Percentiles rank a stretch among this genome's conserved stretches.
These are phyloP conservation scores for Gryllus longicercus DNA, from an alignment of 2,888 invertebrate genomes.

Conservation along the genomic window DNA sequence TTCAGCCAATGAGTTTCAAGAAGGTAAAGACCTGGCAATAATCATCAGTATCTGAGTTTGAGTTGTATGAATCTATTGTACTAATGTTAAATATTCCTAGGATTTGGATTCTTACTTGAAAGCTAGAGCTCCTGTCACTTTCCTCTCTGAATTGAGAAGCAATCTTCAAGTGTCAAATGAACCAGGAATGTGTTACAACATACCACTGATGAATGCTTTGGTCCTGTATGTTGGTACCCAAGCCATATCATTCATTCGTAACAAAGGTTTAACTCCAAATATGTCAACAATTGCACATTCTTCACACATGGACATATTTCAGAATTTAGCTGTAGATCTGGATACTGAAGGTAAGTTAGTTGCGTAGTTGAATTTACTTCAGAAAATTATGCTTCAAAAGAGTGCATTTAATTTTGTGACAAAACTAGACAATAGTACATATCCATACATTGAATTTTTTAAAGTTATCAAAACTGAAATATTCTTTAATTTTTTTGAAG, in stretches of 20 bases:
- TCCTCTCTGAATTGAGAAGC: constrained; percentile 86
- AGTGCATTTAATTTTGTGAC: too few species aligned
- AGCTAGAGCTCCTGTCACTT: constrained; percentile 90
- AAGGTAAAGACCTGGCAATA: constrained; percentile 51
- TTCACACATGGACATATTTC: constrained; percentile 99
- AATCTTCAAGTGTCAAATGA: constrained; percentile 68
- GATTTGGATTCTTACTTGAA: constrained; percentile 96
- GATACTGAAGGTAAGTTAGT: constrained; percentile 85
- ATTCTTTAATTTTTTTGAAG: too few species aligned
- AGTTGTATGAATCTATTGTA: too few species aligned
- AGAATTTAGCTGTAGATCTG: constrained; percentile 95
- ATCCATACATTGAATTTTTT: too few species aligned
- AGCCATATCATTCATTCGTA: constrained; percentile 87
- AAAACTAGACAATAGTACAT: too few species aligned
- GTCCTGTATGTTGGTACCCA: constrained; percentile 97
- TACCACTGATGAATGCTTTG: constrained; percentile 93
- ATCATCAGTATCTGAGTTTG: too few species aligned
- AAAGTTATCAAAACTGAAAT: too few species aligned
- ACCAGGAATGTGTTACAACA: constrained; percentile 76
- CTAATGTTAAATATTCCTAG: constrained; percentile 38
- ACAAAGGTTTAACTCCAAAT: constrained; percentile 87
- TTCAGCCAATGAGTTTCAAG: constrained; percentile 84
- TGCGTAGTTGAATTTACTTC: constrained; percentile 38
- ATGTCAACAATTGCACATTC: constrained; percentile 98
- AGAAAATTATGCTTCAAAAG: too few species aligned